Base-by-base conservation (phyloP, 2,888 invertebrate genomes). In the Drosophila ezoana region DNA sequence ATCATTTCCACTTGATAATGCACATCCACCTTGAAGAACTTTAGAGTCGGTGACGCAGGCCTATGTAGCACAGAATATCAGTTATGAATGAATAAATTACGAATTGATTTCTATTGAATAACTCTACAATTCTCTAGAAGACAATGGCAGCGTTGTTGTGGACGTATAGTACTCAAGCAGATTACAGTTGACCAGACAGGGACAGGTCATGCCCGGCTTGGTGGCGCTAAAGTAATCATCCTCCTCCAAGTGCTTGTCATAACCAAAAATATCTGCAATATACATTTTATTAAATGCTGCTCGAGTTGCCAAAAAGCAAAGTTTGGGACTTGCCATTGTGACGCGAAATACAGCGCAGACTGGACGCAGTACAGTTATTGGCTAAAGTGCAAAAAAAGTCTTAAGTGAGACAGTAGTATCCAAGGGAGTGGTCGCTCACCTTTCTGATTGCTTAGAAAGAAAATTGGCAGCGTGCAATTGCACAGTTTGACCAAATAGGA, bases 1-100 rank as follows among this genome's bases (percentile, higher is more conserved):
- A 92, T 88, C 18, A 90, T 90, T 8, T 91, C 90, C 20, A 90
- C 85, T 53, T 91, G 90, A 64, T 91, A 93, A 72, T 93, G 92
- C 1, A 93, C 90, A 78, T 93, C 93, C 11, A 93, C 66, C 33
- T 82, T 82, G 44, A 91, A 89, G 6, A 76, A 61, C 32, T 79
- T 81, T 1, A 67, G 49, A 1, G 66, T 60, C 0, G 71, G 49
- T 9, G 68, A 51, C 32, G 72, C 65, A 5, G 72, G 51, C 0
- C 87, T 89, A 43, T 1, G 8, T 6, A 13, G 33, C 1, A 14
- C 1, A 11, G 8, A 18, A 13, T 14, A n/a, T 11, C 3, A 44
- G 40, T 9, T 16, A 10, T 14, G 1, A 23, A 10, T 14, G 1
- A 14, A 20, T 3, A n/a, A 1, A 0, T 41, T 8, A 23, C 3